These are phyloP conservation scores for Ommatoiulus sabulosus DNA, from an alignment of 2,888 invertebrate genomes.

Conservation along the genomic window DNA sequence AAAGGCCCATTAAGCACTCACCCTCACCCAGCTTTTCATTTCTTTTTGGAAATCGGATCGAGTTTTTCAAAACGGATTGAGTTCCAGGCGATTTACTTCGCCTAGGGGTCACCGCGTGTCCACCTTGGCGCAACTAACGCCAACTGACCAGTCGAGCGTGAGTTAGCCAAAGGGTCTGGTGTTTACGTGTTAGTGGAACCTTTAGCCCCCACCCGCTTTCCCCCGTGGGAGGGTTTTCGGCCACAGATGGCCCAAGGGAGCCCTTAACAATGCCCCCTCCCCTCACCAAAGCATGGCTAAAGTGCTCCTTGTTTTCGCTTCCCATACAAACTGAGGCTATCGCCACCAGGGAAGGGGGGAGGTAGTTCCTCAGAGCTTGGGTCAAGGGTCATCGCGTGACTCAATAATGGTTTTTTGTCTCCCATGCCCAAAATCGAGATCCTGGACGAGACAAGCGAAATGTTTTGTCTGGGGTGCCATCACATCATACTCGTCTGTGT, in stretches of 20 bases:
- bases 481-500: not conserved
- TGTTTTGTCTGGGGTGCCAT: conserved; percentile 10
- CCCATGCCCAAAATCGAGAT: not conserved
- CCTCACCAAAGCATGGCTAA: conserved; percentile 10
- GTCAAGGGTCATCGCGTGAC: conserved; percentile 28
- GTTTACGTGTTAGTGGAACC: conserved; percentile 34
- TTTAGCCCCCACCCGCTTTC: not conserved
- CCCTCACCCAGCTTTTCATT: not conserved
- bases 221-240: conserved; percentile 1
- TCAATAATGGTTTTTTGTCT: conserved; percentile 34
- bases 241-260: conserved; percentile 3
- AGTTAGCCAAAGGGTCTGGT: not conserved
- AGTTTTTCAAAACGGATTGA: not conserved
- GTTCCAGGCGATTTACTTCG: conserved; percentile 10
- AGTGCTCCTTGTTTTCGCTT: conserved; percentile 28
- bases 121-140: not conserved
- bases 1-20: not conserved
- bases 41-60: not conserved
- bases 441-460: conserved; percentile 14
- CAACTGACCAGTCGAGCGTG: conserved; percentile 8
- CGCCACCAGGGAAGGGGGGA: not conserved
- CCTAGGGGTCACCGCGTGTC: not conserved
- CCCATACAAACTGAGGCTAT: conserved; percentile 10
- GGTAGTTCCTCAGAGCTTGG: not conserved
- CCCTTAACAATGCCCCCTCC: not conserved